A percentile compares a stretch with the other conserved stretches of the same genome.
phyloP scores from a whole-genome alignment of 2,113 vertebrate genomes.

The Coreoperca whiteheadi region DNA sequence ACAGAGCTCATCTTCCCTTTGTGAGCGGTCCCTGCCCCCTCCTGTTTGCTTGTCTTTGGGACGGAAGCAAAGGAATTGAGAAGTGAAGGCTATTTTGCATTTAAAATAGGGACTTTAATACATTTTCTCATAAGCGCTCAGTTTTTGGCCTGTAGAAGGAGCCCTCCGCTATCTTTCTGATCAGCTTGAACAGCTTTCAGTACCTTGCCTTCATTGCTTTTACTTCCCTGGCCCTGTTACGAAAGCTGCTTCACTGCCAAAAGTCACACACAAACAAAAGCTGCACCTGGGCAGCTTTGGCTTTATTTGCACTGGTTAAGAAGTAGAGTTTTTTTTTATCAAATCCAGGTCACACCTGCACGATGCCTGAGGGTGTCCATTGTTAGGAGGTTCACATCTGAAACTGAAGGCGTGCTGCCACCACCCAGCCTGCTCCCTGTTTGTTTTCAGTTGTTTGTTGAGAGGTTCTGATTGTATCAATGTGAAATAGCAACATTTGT shows the following conservation, averaged over 20 bases:
- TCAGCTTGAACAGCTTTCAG: conserved; percentile 59
- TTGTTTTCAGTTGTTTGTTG: conserved; percentile 47
- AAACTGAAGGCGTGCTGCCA: conserved; percentile 76
- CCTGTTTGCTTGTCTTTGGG: not conserved
- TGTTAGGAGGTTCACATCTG: conserved; percentile 78
- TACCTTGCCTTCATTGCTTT: conserved; percentile 57
- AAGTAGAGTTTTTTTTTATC: conserved; percentile 85
- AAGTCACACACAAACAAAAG: conserved; percentile 82
- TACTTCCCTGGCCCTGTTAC: conserved; percentile 61
- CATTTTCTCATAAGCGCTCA: not conserved
- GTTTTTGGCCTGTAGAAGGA: conserved; percentile 34
- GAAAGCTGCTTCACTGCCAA: conserved; percentile 78
- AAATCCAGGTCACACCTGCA: conserved; percentile 87
- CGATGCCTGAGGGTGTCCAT: conserved; percentile 76
- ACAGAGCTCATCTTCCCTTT: conserved; percentile 37
- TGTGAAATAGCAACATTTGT: conserved; percentile 11
- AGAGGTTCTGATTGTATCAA: conserved; percentile 38
- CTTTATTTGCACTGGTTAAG: conserved; percentile 82
- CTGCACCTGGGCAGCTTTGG: conserved; percentile 82
- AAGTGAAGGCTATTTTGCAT: accelerated
- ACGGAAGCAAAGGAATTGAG: not conserved
- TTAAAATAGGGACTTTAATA: not conserved
- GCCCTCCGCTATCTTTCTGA: conserved; percentile 52
- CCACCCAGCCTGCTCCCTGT: conserved; percentile 61
- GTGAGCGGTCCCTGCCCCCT: conserved; percentile 4